Conservation (phyloP, 2,113 vertebrate genomes). For the Scopus umbretta region DNA sequence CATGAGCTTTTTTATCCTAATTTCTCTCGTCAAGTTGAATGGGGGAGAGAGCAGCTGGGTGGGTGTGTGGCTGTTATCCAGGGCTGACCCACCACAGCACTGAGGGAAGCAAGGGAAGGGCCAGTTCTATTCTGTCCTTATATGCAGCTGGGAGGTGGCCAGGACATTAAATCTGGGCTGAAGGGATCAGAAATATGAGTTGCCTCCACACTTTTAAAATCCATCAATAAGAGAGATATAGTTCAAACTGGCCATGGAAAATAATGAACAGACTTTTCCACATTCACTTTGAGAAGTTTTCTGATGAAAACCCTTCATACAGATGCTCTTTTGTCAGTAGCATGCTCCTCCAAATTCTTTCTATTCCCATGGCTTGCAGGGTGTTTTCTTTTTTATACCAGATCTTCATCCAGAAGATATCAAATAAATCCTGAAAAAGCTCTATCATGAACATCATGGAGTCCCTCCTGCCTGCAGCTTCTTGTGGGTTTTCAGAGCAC, state of each 20-base stretch:
- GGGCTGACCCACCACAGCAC: neutral
- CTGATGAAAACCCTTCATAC: neutral
- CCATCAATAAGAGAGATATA: neutral
- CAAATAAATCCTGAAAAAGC: neutral
- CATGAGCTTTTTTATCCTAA: neutral
- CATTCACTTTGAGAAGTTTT: neutral
- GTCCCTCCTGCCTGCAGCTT: neutral
- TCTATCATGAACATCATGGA: neutral
- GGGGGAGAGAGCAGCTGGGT: neutral
- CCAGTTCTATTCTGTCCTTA: neutral
- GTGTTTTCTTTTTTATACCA: neutral
- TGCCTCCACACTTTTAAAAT: neutral
- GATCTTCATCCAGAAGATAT: neutral
- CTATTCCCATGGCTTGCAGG: neutral
- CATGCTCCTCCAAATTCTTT: neutral
- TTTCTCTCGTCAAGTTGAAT: neutral
- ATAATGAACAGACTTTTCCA: neutral
- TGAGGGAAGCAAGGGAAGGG: neutral
- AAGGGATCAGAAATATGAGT: neutral
- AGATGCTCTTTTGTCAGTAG: neutral
- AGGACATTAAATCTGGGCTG: neutral
- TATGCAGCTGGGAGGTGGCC: neutral
- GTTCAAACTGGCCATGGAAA: neutral
- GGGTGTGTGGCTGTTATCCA: neutral
- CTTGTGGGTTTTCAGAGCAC: neutral